phyloP scores from a whole-genome alignment of 1,140 invertebrate genomes.

The Ceratina japonica region DNA sequence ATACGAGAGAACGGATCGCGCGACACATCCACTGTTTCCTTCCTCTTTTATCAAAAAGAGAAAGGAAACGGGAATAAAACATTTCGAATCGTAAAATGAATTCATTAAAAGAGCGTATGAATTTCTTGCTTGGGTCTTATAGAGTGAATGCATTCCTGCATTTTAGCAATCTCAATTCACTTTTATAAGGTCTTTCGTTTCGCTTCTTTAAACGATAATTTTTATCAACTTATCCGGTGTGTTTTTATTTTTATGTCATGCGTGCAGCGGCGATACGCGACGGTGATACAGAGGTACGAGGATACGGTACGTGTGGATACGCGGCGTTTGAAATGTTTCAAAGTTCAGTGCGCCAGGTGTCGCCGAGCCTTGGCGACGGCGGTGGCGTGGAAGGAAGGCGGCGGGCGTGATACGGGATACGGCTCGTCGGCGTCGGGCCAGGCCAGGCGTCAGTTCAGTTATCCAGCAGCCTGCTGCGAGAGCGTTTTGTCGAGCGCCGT shows the following conservation, averaged over 20 bases:
- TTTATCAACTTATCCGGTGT: too few species aligned
- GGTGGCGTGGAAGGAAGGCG: slow-evolving; percentile 25
- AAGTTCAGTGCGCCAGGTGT: slow-evolving; percentile 39
- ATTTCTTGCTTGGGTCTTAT: too few species aligned
- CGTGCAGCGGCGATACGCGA: too few species aligned
- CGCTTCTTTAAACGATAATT: too few species aligned
- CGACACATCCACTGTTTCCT: too few species aligned
- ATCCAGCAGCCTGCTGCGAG: slow-evolving; percentile 66
- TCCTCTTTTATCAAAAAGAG: background rate
- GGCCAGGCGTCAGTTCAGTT: slow-evolving; percentile 48
- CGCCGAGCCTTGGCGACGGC: background rate
- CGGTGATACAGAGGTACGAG: too few species aligned
- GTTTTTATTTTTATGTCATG: too few species aligned
- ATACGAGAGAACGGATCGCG: background rate
- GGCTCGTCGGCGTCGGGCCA: slow-evolving; percentile 40
- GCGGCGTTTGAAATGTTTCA: slow-evolving; percentile 21
- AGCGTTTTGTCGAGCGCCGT: slow-evolving; percentile 62
- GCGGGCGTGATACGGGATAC: slow-evolving; percentile 50
- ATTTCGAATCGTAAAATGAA: background rate
- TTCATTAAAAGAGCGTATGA: too few species aligned
- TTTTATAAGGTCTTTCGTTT: too few species aligned
- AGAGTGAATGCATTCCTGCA: too few species aligned
- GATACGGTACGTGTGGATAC: background rate
- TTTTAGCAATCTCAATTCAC: too few species aligned
- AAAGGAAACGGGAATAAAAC: background rate